These are phyloP conservation scores for Burhinus oedicnemus DNA, from an alignment of 2,113 vertebrate species.

Conservation along the genomic window DNA sequence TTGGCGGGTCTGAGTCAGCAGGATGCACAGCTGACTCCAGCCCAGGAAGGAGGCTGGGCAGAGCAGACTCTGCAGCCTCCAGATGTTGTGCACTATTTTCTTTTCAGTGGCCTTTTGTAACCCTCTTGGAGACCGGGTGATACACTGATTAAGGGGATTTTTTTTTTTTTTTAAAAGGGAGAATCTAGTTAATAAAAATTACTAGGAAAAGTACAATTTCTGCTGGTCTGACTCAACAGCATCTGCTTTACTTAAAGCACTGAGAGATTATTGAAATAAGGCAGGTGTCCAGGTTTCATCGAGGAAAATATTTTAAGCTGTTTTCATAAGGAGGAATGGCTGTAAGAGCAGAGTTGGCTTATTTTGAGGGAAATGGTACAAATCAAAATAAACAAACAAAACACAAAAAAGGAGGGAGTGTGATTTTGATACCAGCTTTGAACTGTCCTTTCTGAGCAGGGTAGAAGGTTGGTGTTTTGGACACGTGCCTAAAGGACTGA, in stretches of 20 bases:
- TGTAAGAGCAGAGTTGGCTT: not conserved
- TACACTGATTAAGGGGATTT: not conserved
- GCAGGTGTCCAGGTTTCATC: constrained; percentile 30
- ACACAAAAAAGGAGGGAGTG: not conserved
- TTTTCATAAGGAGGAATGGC: not conserved
- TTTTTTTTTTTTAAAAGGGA: not conserved
- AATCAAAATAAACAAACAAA: not conserved
- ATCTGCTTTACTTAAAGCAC: not conserved
- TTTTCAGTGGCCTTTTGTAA: not conserved
- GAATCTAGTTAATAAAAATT: not conserved
- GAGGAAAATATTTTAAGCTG: constrained; percentile 24
- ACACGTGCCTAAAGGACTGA: not conserved
- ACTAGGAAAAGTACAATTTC: not conserved
- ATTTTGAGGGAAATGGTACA: not conserved
- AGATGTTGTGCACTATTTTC: not conserved
- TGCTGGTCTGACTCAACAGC: constrained; percentile 3
- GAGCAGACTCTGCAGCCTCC: not conserved
- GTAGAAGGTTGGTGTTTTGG: not conserved
- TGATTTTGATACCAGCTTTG: not conserved
- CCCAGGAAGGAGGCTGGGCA: not conserved
- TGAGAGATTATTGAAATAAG: not conserved
- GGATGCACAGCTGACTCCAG: constrained; percentile 15
- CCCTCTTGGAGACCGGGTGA: not conserved
- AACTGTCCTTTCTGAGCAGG: not conserved
- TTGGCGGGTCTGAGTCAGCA: constrained; percentile 36